A percentile compares a stretch with the other conserved stretches of the same genome.
Conservation (phyloP, 2,888 invertebrate species). For the Esperia sulphurella region DNA sequence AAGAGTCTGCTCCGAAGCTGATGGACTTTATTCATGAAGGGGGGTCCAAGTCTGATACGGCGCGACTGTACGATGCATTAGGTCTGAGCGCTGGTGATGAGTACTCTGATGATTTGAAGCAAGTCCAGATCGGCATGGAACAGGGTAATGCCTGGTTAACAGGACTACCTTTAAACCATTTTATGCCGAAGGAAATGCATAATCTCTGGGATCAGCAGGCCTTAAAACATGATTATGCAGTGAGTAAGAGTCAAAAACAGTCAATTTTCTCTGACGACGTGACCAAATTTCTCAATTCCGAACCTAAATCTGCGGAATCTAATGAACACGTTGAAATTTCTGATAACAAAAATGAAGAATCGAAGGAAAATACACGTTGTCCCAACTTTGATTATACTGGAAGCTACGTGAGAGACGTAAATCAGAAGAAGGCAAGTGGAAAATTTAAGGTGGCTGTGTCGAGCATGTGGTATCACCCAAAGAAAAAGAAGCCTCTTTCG, state of each 20-base stretch:
- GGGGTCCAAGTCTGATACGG: constrained; percentile 67
- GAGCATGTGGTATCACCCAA: constrained; percentile 71
- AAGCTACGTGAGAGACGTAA: constrained; percentile 59
- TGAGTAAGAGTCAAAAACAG: constrained; percentile 32
- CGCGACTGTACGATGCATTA: constrained; percentile 68
- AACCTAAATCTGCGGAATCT: constrained; percentile 34
- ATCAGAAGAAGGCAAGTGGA: constrained; percentile 48
- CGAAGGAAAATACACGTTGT: constrained; percentile 49
- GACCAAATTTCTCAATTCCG: constrained; percentile 36
- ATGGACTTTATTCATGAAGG: constrained; percentile 72
- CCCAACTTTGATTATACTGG: constrained; percentile 66
- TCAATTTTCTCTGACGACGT: constrained; percentile 36
- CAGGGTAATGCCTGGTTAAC: constrained; percentile 44
- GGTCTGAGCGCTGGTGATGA: constrained; percentile 56
- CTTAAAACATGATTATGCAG: constrained; percentile 35
- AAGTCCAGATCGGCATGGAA: constrained; percentile 44
- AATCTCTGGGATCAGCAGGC: constrained; percentile 48
- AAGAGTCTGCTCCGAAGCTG: constrained; percentile 69
- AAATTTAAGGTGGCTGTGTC: constrained; percentile 58
- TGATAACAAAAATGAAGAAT: constrained; percentile 42
- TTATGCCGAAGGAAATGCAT: constrained; percentile 46
- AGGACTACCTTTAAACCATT: constrained; percentile 38
- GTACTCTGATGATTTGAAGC: constrained; percentile 51
- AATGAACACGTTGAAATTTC: constrained; percentile 40
- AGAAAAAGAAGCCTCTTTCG: constrained; percentile 67